Conservation (phyloP, 2,113 vertebrate species). For the Sprattus sprattus region DNA sequence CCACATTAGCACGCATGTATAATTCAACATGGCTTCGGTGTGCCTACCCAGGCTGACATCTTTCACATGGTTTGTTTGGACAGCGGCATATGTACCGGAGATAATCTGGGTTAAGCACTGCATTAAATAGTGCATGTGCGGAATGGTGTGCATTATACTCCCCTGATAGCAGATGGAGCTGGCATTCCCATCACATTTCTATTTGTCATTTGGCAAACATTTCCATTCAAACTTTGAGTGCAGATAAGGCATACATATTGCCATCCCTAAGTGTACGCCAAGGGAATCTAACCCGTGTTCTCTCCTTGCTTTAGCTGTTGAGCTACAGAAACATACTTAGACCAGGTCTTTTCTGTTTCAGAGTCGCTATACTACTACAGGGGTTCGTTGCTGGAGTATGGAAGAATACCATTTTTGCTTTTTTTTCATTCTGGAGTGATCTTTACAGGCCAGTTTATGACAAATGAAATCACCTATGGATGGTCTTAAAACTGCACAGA, state of each 20-base stretch:
- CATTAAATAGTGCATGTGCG: background rate
- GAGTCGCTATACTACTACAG: background rate
- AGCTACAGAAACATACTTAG: background rate
- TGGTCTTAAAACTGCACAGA: too few species aligned
- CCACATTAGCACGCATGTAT: background rate
- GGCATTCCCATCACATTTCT: background rate
- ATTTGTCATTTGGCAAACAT: background rate
- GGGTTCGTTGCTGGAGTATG: background rate
- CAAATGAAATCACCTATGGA: too few species aligned
- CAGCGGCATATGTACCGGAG: background rate
- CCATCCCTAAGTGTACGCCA: background rate
- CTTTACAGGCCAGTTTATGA: too few species aligned
- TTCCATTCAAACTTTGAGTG: background rate
- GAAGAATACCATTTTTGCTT: background rate
- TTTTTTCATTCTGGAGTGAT: too few species aligned
- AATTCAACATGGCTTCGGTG: background rate
- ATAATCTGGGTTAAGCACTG: background rate
- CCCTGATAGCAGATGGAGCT: background rate
- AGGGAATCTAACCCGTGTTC: background rate
- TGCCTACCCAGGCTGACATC: background rate
- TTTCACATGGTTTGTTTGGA: background rate
- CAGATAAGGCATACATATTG: background rate
- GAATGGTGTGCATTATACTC: background rate
- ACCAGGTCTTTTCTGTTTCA: too few species aligned
- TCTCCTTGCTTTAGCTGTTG: background rate